These are phyloP conservation scores for Drosophila subobscura DNA, from an alignment of 1,140 invertebrate species.

Conservation along the genomic window DNA sequence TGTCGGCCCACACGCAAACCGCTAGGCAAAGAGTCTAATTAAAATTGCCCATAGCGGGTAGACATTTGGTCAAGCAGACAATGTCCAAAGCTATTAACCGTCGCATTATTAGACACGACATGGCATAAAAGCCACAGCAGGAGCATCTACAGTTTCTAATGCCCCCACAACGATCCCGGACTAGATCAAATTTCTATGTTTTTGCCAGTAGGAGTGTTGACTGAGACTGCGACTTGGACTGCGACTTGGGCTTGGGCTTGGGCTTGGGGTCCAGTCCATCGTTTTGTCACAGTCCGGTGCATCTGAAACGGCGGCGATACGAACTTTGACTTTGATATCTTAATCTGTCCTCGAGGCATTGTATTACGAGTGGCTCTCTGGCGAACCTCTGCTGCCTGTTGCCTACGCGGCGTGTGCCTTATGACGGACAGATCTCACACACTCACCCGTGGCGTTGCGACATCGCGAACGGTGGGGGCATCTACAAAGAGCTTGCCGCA, in stretches of 20 bases:
- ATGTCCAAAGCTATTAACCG: conserved; percentile 75
- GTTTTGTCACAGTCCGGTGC: conserved; percentile 73
- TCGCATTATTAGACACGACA: conserved; percentile 75
- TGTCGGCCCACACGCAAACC: conserved; percentile 73
- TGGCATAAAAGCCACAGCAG: conserved; percentile 64
- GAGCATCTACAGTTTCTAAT: conserved; percentile 59
- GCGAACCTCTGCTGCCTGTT: conserved; percentile 55
- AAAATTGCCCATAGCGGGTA: conserved; percentile 49
- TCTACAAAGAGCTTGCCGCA: conserved; percentile 62
- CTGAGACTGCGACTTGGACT: conserved; percentile 5
- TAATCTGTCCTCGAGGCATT: conserved; percentile 68
- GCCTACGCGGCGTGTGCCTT: conserved; percentile 67
- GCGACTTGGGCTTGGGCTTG: conserved; percentile 13
- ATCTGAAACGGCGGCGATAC: conserved; percentile 64
- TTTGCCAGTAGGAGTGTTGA: conserved; percentile 62
- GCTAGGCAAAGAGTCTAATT: conserved; percentile 70
- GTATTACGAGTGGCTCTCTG: conserved; percentile 55
- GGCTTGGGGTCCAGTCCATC: conserved; percentile 43
- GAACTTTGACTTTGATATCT: conserved; percentile 80
- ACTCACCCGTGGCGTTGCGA: background rate
- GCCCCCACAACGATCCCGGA: conserved; percentile 9
- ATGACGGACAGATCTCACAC: conserved; percentile 47
- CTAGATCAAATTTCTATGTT: conserved; percentile 62
- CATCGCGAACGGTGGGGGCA: conserved; percentile 8
- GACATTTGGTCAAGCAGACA: conserved; percentile 49